Evolutionary conservation across 2,797 vertebrate species (phyloP).

Genomic region (Pteropus rufus): DNA sequence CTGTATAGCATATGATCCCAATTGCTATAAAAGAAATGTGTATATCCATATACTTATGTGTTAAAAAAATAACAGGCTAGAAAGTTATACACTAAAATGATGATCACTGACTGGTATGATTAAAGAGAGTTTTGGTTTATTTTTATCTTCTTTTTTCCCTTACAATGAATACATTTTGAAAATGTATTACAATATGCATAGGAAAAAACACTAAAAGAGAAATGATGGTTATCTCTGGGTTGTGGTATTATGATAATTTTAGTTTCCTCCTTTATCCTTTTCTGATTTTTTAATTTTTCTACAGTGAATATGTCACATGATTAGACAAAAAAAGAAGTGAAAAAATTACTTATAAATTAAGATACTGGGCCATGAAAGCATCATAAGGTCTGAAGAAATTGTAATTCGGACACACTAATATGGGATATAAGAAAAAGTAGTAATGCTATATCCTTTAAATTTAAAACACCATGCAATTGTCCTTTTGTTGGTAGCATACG

Average conservation of each 20-base stretch:
- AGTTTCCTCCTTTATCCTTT: background rate
- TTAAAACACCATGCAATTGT: background rate
- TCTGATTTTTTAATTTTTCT: background rate
- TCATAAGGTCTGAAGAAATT: background rate
- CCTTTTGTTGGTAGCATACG: background rate
- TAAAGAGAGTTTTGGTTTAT: background rate
- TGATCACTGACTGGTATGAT: background rate
- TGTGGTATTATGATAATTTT: constrained; percentile 3
- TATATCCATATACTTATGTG: background rate
- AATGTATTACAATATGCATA: background rate
- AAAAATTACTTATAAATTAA: constrained; percentile 23
- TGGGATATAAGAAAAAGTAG: background rate
- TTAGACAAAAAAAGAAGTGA: background rate
- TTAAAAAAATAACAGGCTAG: background rate
- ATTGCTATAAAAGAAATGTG: background rate
- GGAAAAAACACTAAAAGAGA: background rate
- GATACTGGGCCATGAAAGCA: background rate
- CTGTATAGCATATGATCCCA: background rate
- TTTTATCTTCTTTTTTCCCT: background rate
- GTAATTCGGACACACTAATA: background rate
- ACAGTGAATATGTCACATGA: background rate
- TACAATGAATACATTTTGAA: background rate
- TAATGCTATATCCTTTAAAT: background rate
- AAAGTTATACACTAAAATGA: background rate
- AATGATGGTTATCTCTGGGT: background rate